phyloP scores from a whole-genome alignment of 2,113 vertebrate species.

The Azemiops feae region DNA sequence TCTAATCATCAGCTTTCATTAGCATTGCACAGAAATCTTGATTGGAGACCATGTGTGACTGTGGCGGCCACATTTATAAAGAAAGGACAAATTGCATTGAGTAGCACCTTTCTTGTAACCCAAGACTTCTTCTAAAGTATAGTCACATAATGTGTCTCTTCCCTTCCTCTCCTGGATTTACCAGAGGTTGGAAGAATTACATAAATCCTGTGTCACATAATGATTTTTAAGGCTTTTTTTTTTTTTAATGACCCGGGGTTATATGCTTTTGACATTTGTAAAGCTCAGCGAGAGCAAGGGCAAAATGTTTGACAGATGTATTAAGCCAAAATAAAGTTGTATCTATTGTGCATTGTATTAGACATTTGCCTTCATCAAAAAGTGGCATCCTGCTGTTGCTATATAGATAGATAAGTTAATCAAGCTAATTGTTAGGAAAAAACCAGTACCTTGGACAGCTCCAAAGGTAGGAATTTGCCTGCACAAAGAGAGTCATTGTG shows the following conservation, averaged over 20 bases:
- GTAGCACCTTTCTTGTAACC: background rate
- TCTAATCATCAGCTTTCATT: slow-evolving; percentile 7
- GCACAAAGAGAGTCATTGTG: background rate
- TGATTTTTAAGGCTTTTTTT: background rate
- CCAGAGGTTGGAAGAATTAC: background rate
- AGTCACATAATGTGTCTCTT: background rate
- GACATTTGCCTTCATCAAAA: background rate
- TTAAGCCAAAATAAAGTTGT: background rate
- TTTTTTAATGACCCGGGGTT: background rate
- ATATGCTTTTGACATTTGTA: background rate
- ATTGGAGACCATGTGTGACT: background rate
- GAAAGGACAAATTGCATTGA: background rate
- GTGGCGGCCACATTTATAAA: background rate
- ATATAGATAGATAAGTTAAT: background rate
- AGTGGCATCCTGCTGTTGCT: background rate
- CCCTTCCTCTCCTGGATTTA: background rate
- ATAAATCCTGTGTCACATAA: background rate
- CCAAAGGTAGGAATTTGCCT: background rate
- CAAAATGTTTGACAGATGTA: background rate
- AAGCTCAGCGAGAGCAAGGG: background rate
- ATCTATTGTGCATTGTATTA: background rate
- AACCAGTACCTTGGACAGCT: background rate
- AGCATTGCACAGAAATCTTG: background rate
- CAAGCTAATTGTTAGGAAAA: background rate
- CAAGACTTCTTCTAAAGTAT: background rate